phyloP scores from a whole-genome alignment of 2,888 invertebrate species.

The Chrysolina oricalcia region DNA sequence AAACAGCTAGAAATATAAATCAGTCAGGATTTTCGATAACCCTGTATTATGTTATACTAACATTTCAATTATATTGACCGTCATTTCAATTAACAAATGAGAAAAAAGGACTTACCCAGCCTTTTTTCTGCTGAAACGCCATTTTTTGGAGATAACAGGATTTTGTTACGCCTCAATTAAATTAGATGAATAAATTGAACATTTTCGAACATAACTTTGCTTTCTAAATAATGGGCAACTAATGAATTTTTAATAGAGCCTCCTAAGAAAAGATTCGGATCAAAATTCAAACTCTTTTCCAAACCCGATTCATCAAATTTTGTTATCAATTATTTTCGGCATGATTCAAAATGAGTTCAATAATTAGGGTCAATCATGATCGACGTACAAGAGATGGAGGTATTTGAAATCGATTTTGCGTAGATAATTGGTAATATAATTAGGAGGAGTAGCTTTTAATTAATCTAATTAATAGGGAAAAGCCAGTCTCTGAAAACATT shows the following conservation, averaged over 20 bases:
- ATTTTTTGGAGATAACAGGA: not conserved
- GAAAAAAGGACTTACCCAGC: too few species aligned
- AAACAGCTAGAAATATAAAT: too few species aligned
- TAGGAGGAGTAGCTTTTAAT: conserved; percentile 30
- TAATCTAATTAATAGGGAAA: conserved; percentile 31
- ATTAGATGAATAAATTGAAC: not conserved
- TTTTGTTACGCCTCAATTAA: conserved; percentile 5
- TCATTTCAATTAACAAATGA: too few species aligned
- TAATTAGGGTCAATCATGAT: conserved; percentile 30
- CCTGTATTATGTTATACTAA: too few species aligned
- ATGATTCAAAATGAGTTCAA: not conserved
- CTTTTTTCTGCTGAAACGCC: not conserved
- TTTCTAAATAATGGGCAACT: not conserved
- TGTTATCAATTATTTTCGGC: conserved; percentile 19
- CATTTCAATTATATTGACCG: too few species aligned
- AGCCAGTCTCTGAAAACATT: conserved; percentile 10
- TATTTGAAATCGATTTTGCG: conserved; percentile 19
- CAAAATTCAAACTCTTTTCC: not conserved
- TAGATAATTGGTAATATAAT: conserved; percentile 30
- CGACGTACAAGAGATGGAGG: conserved; percentile 19
- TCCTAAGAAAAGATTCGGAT: not conserved
- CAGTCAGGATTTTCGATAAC: too few species aligned
- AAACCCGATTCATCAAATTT: not conserved
- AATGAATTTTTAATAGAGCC: conserved; percentile 17
- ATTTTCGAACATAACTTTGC: not conserved